Percentiles rank a stretch among this genome's conserved stretches.
phyloP scores from a whole-genome alignment of 2,113 vertebrate species.

The Clarias magur region DNA sequence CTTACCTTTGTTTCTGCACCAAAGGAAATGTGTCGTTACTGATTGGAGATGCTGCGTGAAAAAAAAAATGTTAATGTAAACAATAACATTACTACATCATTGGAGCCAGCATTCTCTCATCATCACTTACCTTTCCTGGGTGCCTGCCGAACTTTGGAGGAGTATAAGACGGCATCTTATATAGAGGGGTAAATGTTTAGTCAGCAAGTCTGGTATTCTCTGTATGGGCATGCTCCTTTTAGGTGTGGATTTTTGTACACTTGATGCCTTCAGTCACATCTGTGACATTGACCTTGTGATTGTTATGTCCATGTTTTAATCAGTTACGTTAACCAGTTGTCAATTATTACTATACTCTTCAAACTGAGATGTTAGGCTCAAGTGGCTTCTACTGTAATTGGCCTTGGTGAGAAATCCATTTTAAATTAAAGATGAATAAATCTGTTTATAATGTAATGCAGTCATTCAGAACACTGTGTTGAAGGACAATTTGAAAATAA shows the following conservation, averaged over 20 bases:
- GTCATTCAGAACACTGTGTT: neutral
- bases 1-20: slow-evolving; percentile 13
- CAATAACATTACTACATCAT: neutral
- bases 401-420: neutral
- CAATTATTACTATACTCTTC: neutral
- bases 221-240: slow-evolving; percentile 65
- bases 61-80: neutral
- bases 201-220: slow-evolving; percentile 57
- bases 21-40: slow-evolving; percentile 8
- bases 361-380: neutral
- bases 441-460: neutral
- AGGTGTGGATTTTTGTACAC: slow-evolving; percentile 28
- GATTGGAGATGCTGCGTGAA: slow-evolving; percentile 8
- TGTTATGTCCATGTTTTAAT: neutral
- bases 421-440: neutral
- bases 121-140: slow-evolving; percentile 62
- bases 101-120: neutral
- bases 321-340: neutral
- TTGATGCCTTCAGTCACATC: slow-evolving; percentile 4
- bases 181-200: slow-evolving; percentile 61
- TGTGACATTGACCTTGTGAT: neutral
- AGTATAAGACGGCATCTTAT: slow-evolving; percentile 60
- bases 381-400: neutral
- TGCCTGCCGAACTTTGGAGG: slow-evolving; percentile 56
- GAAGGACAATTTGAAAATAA: slow-evolving; percentile 37